phyloP scores from a whole-genome alignment of 64 coral and sea anemone genomes.

The Pocillopora damicornis region DNA sequence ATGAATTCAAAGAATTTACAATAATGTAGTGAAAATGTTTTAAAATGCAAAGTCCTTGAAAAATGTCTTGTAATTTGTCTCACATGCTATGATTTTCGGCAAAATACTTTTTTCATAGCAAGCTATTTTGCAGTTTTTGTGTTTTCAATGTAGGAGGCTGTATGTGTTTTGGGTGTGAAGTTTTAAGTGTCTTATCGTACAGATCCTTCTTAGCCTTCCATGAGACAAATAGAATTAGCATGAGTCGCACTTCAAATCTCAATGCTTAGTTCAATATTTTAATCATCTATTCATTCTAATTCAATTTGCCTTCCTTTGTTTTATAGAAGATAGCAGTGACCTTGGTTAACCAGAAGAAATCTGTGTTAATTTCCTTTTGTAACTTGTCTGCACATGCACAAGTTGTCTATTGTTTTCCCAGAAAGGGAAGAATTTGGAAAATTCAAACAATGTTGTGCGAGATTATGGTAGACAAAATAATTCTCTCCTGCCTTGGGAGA shows the following conservation, averaged over 20 bases:
- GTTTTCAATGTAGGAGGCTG: too few species aligned
- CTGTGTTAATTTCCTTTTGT: background rate
- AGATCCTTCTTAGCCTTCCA: background rate
- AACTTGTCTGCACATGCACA: background rate
- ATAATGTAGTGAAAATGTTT: too few species aligned
- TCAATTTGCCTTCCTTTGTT: background rate
- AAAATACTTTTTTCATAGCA: too few species aligned
- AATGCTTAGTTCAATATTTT: background rate
- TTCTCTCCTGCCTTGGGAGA: background rate
- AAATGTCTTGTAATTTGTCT: too few species aligned
- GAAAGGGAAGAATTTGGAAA: slow-evolving; percentile 19
- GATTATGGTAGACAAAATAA: background rate
- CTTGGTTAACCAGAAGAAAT: background rate
- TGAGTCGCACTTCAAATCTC: background rate
- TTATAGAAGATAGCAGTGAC: background rate
- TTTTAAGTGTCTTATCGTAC: too few species aligned
- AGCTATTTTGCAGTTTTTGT: too few species aligned
- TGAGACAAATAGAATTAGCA: background rate
- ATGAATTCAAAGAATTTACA: too few species aligned
- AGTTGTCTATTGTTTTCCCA: background rate
- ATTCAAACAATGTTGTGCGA: background rate
- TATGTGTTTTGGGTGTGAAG: too few species aligned
- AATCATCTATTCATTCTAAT: background rate
- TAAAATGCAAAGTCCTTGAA: too few species aligned
- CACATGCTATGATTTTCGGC: too few species aligned